Conservation (phyloP, 2,888 invertebrate species). For the Oxycera nigricornis region DNA sequence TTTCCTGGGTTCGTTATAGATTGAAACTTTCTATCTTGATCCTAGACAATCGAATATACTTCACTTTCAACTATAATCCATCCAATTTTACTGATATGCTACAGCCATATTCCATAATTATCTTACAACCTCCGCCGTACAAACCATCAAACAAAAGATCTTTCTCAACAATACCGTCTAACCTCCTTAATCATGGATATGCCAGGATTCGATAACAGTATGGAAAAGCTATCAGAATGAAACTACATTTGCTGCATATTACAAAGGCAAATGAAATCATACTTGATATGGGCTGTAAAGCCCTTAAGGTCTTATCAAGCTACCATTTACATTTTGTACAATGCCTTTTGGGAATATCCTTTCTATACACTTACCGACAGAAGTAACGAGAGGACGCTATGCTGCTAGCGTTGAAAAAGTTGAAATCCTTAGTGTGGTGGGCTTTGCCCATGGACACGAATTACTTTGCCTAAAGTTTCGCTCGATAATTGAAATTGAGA, state of each 20-base stretch:
- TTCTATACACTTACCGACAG: background rate
- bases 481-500: conserved; percentile 43
- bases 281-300: background rate
- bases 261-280: background rate
- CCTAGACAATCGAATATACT: no score
- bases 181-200: no score
- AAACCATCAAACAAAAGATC: no score
- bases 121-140: no score
- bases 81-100: no score
- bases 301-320: background rate
- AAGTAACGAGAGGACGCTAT: background rate
- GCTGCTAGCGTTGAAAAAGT: background rate
- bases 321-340: background rate
- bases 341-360: background rate
- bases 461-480: conserved; percentile 19
- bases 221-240: background rate
- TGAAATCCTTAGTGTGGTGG: background rate
- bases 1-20: no score
- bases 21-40: no score
- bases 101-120: no score
- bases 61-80: no score
- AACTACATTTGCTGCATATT: background rate
- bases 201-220: background rate
- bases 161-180: no score
- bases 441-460: background rate